Base-by-base conservation (phyloP, 2,797 vertebrate genomes). In the Remorina albescens region DNA sequence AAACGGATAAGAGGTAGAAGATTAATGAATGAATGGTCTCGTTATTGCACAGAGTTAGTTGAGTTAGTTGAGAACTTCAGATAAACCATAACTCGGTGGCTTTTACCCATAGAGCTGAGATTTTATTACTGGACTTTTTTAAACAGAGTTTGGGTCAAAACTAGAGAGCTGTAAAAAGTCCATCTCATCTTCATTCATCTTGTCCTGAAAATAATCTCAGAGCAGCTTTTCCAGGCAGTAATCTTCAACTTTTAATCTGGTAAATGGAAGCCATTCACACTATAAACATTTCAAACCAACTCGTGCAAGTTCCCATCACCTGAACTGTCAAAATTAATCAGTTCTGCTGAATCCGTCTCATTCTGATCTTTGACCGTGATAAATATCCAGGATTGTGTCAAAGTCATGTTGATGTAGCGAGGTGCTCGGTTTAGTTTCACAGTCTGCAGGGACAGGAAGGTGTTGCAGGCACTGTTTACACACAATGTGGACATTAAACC, bases 321-420 rank as follows among this genome's bases (percentile, higher is more conserved):
- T 30, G 0, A 56, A 12, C 26, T 41, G 23, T 47, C 25, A 41
- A 19, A 41, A 47, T 36, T 44, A 47, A 47, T 39, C 66, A 65
- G 32, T 28, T 34, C 25, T 28, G 51, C n/a, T n/a, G n/a, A 57
- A 58, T 53, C 3, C 0, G 15, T 34, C 41, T 60, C 23, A 3
- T 19, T 62, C 25, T 0, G 36, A 47, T 70, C 28, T 23, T 2
- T 51, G 66, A 73, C 44, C 39, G 36, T 54, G 47, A 73, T 62
- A 26, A 81, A 83, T 67, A 37, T 4, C 3, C 10, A 8, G 19
- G 18, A 23, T 47, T 73, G 25, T 55, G 5, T 81, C 70, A 67
- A 18, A 58, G 28, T 82, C 64, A 23, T 5, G 26, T 21, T 44
- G 53, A 46, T 11, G 37, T 10, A 46, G 12, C 25, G 8, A n/a